phyloP scores from a whole-genome alignment of 2,888 invertebrate species.

The Dasypogon diadema region DNA sequence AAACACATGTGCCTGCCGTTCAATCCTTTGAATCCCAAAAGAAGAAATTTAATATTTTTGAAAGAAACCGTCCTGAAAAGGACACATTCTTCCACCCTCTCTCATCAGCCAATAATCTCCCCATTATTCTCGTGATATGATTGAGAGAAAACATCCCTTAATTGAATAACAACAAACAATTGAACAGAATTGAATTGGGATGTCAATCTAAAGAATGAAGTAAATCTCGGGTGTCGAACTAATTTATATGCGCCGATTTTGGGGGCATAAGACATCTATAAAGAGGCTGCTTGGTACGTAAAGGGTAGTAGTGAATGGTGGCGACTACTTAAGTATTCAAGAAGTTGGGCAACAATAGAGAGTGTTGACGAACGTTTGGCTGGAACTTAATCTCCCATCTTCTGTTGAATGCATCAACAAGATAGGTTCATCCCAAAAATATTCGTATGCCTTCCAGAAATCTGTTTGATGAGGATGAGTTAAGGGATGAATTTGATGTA shows the following conservation, averaged over 20 bases:
- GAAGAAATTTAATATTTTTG: background rate
- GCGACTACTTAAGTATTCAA: slow-evolving; percentile 40
- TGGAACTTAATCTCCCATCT: slow-evolving; percentile 22
- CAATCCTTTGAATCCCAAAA: background rate
- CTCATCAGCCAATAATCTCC: background rate
- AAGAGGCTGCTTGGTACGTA: too few relatives aligned
- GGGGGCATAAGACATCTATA: slow-evolving; percentile 20
- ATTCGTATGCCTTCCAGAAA: background rate
- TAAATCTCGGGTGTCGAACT: slow-evolving; percentile 10
- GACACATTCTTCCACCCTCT: background rate
- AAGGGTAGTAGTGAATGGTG: slow-evolving; percentile 5
- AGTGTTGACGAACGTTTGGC: background rate
- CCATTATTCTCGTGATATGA: slow-evolving; percentile 10
- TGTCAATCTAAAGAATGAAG: slow-evolving; percentile 41
- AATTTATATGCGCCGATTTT: slow-evolving; percentile 37
- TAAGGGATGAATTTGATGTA: slow-evolving; percentile 59
- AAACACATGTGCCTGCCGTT: too few relatives aligned
- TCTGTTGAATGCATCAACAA: slow-evolving; percentile 38
- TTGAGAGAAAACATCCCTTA: slow-evolving; percentile 49
- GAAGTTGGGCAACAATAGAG: slow-evolving; percentile 23
- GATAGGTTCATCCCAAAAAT: slow-evolving; percentile 19
- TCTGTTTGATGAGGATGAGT: slow-evolving; percentile 47
- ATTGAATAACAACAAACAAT: slow-evolving; percentile 52
- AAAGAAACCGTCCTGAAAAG: background rate
- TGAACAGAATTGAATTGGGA: slow-evolving; percentile 37